Conservation (phyloP, 2,113 vertebrate species). For the Atherinomorus stipes region DNA sequence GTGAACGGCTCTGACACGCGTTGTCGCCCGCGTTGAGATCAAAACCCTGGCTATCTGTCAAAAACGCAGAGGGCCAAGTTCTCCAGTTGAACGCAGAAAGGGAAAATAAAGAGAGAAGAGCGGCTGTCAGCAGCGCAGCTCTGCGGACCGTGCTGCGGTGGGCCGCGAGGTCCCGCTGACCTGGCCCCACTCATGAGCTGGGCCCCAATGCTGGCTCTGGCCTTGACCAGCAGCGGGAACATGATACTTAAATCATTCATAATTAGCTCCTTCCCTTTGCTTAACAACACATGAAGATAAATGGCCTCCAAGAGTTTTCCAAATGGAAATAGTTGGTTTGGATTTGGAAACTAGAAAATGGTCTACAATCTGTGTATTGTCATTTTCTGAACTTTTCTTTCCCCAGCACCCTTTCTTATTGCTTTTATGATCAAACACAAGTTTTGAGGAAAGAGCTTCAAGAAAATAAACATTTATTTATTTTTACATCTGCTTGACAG, state of each 20-base stretch:
- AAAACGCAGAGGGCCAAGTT: slow-evolving; percentile 30
- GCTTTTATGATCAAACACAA: background rate
- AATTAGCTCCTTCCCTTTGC: slow-evolving; percentile 77
- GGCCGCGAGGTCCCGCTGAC: slow-evolving; percentile 71
- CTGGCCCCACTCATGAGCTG: slow-evolving; percentile 56
- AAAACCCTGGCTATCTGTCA: slow-evolving; percentile 53
- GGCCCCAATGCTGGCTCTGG: slow-evolving; percentile 63
- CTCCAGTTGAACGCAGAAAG: slow-evolving; percentile 36
- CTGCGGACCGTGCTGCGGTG: slow-evolving; percentile 56
- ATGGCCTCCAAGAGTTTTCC: slow-evolving; percentile 74
- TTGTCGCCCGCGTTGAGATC: slow-evolving; percentile 57
- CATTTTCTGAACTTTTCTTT: slow-evolving; percentile 6
- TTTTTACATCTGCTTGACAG: slow-evolving; percentile 49
- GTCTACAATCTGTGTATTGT: slow-evolving; percentile 51
- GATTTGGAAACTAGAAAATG: slow-evolving; percentile 54
- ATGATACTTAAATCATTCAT: slow-evolving; percentile 77
- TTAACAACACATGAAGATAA: slow-evolving; percentile 75
- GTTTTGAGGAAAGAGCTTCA: slow-evolving; percentile 8
- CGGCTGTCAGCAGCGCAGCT: slow-evolving; percentile 65
- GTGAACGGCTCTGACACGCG: slow-evolving; percentile 39
- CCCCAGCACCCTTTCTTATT: background rate
- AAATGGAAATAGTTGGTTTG: slow-evolving; percentile 78
- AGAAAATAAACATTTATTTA: slow-evolving; percentile 69
- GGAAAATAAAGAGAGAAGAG: slow-evolving; percentile 61
- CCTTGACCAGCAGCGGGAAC: slow-evolving; percentile 68